A percentile compares a stretch with the other conserved stretches of the same genome.
Conservation (phyloP, 2,113 vertebrate genomes). For the Vulpes vulpes region DNA sequence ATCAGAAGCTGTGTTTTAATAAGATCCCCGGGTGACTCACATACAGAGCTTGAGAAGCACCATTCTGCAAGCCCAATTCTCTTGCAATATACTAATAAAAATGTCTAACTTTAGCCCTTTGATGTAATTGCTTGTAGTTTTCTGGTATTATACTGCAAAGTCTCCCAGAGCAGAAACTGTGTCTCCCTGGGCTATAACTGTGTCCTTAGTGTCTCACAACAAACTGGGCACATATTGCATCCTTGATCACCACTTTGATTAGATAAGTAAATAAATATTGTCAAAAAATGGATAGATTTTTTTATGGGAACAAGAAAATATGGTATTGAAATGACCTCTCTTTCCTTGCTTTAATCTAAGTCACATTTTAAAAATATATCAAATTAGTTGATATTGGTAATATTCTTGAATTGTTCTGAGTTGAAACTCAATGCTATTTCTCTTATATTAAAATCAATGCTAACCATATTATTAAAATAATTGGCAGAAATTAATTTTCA, state of each 20-base stretch:
- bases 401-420: slow-evolving; percentile 41
- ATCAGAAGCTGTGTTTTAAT: slow-evolving; percentile 23
- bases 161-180: neutral
- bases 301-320: slow-evolving; percentile 30
- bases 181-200: neutral
- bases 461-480: slow-evolving; percentile 44
- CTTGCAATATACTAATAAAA: slow-evolving; percentile 8
- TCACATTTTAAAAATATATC: slow-evolving; percentile 35
- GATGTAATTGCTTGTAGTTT: neutral
- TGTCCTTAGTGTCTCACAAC: neutral
- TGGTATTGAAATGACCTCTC: slow-evolving; percentile 4
- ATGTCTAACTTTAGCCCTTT: neutral
- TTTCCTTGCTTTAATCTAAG: neutral
- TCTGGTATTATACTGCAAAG: neutral
- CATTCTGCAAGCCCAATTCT: neutral
- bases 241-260: neutral
- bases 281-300: slow-evolving; percentile 6
- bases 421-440: slow-evolving; percentile 57
- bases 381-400: slow-evolving; percentile 51
- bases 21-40: neutral
- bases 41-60: neutral
- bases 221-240: neutral
- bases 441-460: slow-evolving; percentile 59
- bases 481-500: slow-evolving; percentile 36
- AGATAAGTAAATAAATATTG: slow-evolving; percentile 33